phyloP scores from a whole-genome alignment of 2,888 invertebrate genomes.

The Alloscopus bannaensis region DNA sequence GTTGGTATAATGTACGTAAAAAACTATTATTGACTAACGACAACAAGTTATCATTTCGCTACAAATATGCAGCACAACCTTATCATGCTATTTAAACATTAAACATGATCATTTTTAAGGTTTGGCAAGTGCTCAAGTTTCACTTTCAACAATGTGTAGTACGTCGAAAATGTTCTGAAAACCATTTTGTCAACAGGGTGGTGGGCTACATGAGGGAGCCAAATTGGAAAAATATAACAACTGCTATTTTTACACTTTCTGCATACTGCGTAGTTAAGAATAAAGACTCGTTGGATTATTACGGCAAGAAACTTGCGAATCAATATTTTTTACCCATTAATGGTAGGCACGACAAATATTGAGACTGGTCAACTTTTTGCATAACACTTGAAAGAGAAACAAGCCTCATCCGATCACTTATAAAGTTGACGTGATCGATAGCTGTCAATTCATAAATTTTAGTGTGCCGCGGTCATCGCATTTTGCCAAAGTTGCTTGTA shows the following conservation, averaged over 20 bases:
- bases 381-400: too few species aligned
- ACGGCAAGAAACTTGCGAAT: too few species aligned
- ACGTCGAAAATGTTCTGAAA: constrained; percentile 9
- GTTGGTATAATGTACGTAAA: too few species aligned
- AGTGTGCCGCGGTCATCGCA: constrained; percentile 8
- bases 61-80: too few species aligned
- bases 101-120: constrained; percentile 31
- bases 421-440: constrained; percentile 32
- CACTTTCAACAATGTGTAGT: constrained; percentile 31
- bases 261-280: too few species aligned
- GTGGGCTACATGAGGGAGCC: constrained; percentile 9
- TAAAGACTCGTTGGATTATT: too few species aligned
- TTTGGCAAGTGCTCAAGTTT: constrained; percentile 37
- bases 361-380: too few species aligned
- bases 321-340: too few species aligned
- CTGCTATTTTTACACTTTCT: constrained; percentile 20
- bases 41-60: too few species aligned
- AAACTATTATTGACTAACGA: too few species aligned
- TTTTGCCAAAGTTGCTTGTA: not conserved
- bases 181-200: constrained; percentile 29
- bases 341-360: too few species aligned
- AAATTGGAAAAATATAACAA: constrained; percentile 24
- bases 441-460: constrained; percentile 51
- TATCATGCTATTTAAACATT: too few species aligned
- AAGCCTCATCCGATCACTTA: constrained; percentile 33